phyloP scores from a whole-genome alignment of 2,113 vertebrate species.

The Trinectes maculatus region DNA sequence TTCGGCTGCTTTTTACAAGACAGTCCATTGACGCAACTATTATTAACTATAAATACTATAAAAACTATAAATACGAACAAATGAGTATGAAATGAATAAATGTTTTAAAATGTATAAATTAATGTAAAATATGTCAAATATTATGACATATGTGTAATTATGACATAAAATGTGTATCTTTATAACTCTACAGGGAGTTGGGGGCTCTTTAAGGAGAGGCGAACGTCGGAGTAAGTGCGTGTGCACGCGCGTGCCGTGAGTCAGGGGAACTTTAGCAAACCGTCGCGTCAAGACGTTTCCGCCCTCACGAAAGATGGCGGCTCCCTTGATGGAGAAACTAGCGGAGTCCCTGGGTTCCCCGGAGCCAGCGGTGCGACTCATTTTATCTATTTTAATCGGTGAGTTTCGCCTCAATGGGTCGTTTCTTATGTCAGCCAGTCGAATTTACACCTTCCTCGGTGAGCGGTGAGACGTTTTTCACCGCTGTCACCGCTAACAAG shows the following conservation, averaged over 20 bases:
- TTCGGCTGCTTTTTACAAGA: neutral
- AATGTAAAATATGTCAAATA: too few species aligned
- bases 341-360: constrained; percentile 89
- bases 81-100: too few species aligned
- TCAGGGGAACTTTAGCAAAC: constrained; percentile 53
- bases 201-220: too few species aligned
- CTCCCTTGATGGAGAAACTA: constrained; percentile 82
- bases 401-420: constrained; percentile 62
- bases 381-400: constrained; percentile 92
- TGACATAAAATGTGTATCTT: too few species aligned
- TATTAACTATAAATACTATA: too few species aligned
- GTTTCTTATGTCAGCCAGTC: neutral
- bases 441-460: neutral
- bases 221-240: too few species aligned
- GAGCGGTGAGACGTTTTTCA: neutral
- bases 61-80: too few species aligned
- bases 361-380: constrained; percentile 91
- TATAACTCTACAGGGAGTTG: too few species aligned
- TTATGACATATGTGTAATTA: neutral
- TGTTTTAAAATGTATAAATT: too few species aligned
- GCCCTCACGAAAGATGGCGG: constrained; percentile 85
- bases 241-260: constrained; percentile 2
- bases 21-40: neutral
- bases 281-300: constrained; percentile 75
- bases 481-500: constrained; percentile 39